These are phyloP conservation scores for Thera obeliscata DNA, from an alignment of 2,888 invertebrate genomes.

Conservation along the genomic window DNA sequence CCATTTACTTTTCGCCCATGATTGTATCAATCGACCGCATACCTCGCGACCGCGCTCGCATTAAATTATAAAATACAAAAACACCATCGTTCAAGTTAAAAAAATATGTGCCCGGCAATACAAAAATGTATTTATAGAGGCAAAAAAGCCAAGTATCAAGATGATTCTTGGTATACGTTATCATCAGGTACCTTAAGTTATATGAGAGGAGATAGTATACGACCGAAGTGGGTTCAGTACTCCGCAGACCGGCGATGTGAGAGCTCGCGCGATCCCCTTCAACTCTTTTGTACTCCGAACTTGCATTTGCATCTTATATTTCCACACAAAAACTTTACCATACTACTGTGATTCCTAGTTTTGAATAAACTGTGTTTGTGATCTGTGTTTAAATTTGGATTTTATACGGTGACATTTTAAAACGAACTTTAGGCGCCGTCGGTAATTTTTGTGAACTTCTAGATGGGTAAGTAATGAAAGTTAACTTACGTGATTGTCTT, in stretches of 20 bases:
- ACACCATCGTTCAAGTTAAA: conserved; percentile 48
- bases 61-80: conserved; percentile 52
- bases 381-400: conserved; percentile 32
- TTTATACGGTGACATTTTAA: conserved; percentile 34
- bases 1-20: conserved; percentile 78
- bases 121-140: conserved; percentile 46
- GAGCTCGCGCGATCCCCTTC: conserved; percentile 66
- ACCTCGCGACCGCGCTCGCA: conserved; percentile 52
- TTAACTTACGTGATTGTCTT: conserved; percentile 6
- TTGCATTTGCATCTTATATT: conserved; percentile 26
- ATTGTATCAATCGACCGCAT: conserved; percentile 74
- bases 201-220: conserved; percentile 69
- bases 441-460: conserved; percentile 24
- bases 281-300: conserved; percentile 55
- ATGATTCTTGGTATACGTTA: conserved; percentile 69
- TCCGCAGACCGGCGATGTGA: conserved; percentile 57
- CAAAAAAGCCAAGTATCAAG: conserved; percentile 54
- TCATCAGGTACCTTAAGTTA: conserved; percentile 74
- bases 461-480: conserved; percentile 28
- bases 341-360: conserved; percentile 19
- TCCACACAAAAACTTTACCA: conserved; percentile 13
- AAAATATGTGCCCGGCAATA: conserved; percentile 47
- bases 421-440: conserved; percentile 25
- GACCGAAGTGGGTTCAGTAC: conserved; percentile 62
- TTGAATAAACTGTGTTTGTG: conserved; percentile 33